These are phyloP conservation scores for Drosophila lacertosa DNA, from an alignment of 1,140 invertebrate species.

Conservation along the genomic window DNA sequence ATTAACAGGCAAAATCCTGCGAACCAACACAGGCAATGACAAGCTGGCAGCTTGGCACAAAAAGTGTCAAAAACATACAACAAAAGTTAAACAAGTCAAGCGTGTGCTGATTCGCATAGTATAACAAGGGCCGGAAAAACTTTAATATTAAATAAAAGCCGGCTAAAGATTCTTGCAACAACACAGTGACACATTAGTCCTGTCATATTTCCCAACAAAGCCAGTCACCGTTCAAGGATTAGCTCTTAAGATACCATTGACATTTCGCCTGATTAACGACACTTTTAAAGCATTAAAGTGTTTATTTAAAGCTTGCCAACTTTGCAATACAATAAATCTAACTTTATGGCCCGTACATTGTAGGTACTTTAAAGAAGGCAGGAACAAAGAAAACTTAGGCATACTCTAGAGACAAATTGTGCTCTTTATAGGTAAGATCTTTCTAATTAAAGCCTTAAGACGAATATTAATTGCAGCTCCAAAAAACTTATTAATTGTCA, in stretches of 20 bases:
- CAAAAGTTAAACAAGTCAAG: constrained; percentile 77
- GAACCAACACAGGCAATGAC: constrained; percentile 20
- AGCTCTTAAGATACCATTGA: not conserved
- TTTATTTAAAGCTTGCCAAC: not conserved
- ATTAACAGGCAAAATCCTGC: constrained; percentile 61
- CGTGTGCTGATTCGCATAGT: constrained; percentile 67
- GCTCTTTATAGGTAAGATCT: not conserved
- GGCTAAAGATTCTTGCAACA: not conserved
- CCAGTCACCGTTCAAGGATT: not conserved
- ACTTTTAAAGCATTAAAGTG: not conserved
- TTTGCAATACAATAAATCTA: not conserved
- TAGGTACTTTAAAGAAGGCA: not conserved
- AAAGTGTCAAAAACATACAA: constrained; percentile 71
- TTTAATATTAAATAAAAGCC: constrained; percentile 62
- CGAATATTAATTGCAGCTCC: not conserved
- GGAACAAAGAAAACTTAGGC: not conserved
- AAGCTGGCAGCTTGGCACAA: constrained; percentile 36
- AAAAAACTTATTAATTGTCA: constrained; percentile 2
- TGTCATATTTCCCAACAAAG: not conserved
- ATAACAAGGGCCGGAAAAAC: constrained; percentile 44
- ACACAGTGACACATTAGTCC: not conserved
- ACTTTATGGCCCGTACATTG: not conserved
- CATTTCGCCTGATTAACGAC: not conserved
- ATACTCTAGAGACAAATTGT: not conserved
- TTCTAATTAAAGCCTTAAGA: not conserved